Base-by-base conservation (phyloP, 2,888 invertebrate genomes). In the Pandemis cinnamomeana region DNA sequence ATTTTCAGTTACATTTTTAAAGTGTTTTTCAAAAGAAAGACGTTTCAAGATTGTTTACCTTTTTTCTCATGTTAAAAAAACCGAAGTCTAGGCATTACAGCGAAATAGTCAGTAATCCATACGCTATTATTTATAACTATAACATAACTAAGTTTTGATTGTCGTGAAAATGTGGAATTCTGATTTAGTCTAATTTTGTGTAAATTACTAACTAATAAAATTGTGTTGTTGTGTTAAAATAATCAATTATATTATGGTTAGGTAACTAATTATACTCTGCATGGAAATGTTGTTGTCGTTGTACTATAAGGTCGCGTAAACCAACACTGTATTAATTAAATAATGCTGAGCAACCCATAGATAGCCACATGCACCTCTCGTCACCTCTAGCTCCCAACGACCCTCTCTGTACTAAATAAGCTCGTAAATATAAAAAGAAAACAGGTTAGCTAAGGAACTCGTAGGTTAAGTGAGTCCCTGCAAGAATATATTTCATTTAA, bases 401-500 rank as follows among this genome's bases (percentile, higher is more conserved):
- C 74, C 78, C 77, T 75, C 60, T 71, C 75, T 63, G 73, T 74
- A 74, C 55, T 20, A 55, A 42, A 15, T 76, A 75, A 78, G 72
- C 70, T 70, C 68, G 67, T 75, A 79, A 77, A 76, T 80, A 76
- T 80, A 80, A 80, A 87, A 89, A 89, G 88, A 90, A 90, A 89
- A 90, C 91, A 87, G 86, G 88, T 89, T 85, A 88, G 89, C 87
- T 90, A 87, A 90, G 89, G 86, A 81, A 83, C 80, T 78, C 71
- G 76, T 85, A 82, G 80, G 77, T 51, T 86, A 88, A 87, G 83
- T 78, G 78, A 81, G 83, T 85, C 84, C 87, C 89, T 91, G 87
- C 90, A 87, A 86, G 86, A 91, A 89, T 91, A 79, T 83, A 90
- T 91, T 91, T 91, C 90, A 91, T 89, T 91, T 89, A 80, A 86